Conservation (phyloP, 2,888 invertebrate species). For the Caradrina clavipalpis region DNA sequence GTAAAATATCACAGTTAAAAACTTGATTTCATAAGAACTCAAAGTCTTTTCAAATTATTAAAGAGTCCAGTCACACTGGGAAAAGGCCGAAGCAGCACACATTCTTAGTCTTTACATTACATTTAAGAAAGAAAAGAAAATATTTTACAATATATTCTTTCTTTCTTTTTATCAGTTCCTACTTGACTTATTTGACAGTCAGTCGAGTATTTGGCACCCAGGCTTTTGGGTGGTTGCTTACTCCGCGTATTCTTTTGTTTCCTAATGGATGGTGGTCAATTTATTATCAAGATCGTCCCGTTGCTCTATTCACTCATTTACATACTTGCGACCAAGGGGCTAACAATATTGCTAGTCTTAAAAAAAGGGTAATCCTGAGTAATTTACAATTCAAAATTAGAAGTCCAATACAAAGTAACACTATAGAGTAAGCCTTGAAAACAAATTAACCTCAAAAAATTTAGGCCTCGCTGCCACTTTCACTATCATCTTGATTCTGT, state of each 20-base stretch:
- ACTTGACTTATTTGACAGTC: slow-evolving; percentile 4
- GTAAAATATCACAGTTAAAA: slow-evolving; percentile 37
- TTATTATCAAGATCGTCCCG: neutral
- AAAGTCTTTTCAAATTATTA: neutral
- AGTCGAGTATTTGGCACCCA: slow-evolving; percentile 44
- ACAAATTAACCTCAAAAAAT: neutral
- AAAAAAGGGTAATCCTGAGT: slow-evolving; percentile 1
- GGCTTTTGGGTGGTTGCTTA: slow-evolving; percentile 29
- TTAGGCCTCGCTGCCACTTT: no score
- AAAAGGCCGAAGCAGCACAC: slow-evolving; percentile 33
- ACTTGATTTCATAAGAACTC: neutral
- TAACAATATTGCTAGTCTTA: neutral
- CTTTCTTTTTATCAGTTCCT: neutral
- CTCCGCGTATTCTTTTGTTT: slow-evolving; percentile 11
- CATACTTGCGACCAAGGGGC: neutral
- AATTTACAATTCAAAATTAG: slow-evolving; percentile 21
- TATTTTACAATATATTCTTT: slow-evolving; percentile 1
- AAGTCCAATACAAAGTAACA: neutral
- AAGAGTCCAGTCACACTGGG: slow-evolving; percentile 32
- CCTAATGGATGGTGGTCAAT: neutral
- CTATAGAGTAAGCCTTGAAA: slow-evolving; percentile 21
- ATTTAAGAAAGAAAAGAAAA: neutral
- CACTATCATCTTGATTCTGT: no score
- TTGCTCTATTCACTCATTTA: neutral
- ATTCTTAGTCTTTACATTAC: slow-evolving; percentile 32